Evolutionary conservation across 2,113 vertebrate genomes (phyloP).

Genomic region (Myrmecophaga tridactyla): DNA sequence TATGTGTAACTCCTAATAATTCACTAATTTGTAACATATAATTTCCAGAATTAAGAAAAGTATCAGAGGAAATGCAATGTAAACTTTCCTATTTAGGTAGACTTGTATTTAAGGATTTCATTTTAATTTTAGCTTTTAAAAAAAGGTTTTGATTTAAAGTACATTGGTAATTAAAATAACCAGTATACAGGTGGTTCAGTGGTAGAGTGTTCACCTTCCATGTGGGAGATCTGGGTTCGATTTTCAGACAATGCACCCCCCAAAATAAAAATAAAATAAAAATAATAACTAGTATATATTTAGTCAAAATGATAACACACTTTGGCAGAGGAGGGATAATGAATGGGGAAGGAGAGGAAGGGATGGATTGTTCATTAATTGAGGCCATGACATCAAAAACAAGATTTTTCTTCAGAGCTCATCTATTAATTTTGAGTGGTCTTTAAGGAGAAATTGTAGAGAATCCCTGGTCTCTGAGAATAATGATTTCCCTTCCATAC

Average conservation of each 20-base stretch:
- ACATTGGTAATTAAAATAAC: slow-evolving; percentile 16
- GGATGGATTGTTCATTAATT: background rate
- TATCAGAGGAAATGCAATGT: background rate
- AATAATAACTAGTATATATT: background rate
- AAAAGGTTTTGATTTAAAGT: background rate
- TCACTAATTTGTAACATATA: background rate
- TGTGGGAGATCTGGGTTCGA: too few relatives aligned
- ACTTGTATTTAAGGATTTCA: background rate
- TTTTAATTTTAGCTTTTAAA: background rate
- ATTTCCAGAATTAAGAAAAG: background rate
- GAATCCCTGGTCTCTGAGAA: slow-evolving; percentile 2
- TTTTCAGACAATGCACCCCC: too few relatives aligned
- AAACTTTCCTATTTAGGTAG: background rate
- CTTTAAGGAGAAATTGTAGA: background rate
- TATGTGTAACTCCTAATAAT: background rate
- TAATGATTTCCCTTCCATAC: background rate
- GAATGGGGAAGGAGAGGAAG: background rate
- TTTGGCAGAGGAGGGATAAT: background rate
- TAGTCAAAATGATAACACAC: background rate
- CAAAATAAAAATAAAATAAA: too few relatives aligned
- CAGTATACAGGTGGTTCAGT: too few relatives aligned
- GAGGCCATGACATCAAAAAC: background rate
- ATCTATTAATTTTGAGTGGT: background rate
- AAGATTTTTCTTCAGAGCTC: background rate
- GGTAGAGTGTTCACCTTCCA: too few relatives aligned